Conservation (phyloP, 2,888 invertebrate species). For the Ormyrus thymus region DNA sequence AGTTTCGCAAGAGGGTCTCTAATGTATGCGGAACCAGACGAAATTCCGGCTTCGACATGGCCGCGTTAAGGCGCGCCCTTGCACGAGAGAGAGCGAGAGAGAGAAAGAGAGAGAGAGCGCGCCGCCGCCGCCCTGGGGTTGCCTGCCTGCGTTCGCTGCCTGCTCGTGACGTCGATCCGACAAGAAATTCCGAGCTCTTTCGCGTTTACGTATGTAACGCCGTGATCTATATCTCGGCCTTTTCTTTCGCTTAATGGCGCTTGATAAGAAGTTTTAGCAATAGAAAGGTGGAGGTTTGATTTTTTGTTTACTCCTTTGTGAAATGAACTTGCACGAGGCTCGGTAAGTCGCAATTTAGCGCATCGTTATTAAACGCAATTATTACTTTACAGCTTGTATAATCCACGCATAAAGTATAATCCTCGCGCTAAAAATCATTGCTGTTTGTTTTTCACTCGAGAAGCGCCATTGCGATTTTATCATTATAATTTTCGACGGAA, state of each 20-base stretch:
- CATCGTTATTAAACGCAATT: too few species aligned
- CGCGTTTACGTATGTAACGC: constrained; percentile 3
- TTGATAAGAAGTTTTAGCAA: too few species aligned
- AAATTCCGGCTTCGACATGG: constrained; percentile 71
- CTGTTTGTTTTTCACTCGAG: constrained; percentile 31
- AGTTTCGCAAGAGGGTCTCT: constrained; percentile 59
- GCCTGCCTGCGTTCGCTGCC: constrained; percentile 41
- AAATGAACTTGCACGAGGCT: too few species aligned
- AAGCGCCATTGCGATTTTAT: constrained; percentile 37
- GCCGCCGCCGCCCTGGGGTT: constrained; percentile 37
- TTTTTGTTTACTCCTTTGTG: too few species aligned
- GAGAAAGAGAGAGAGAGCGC: not conserved
- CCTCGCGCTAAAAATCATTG: constrained; percentile 1
- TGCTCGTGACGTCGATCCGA: constrained; percentile 58
- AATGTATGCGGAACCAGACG: constrained; percentile 73
- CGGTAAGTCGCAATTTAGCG: too few species aligned
- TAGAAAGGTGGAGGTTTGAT: too few species aligned
- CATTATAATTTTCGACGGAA: constrained; percentile 44
- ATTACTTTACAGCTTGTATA: too few species aligned
- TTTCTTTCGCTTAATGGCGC: not conserved
- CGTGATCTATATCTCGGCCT: not conserved
- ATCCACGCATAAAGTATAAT: too few species aligned
- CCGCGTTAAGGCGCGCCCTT: constrained; percentile 30
- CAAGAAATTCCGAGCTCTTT: constrained; percentile 57
- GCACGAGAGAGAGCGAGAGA: constrained; percentile 5